Conservation (phyloP, 2,113 vertebrate species). For the Neotragus pygmaeus region DNA sequence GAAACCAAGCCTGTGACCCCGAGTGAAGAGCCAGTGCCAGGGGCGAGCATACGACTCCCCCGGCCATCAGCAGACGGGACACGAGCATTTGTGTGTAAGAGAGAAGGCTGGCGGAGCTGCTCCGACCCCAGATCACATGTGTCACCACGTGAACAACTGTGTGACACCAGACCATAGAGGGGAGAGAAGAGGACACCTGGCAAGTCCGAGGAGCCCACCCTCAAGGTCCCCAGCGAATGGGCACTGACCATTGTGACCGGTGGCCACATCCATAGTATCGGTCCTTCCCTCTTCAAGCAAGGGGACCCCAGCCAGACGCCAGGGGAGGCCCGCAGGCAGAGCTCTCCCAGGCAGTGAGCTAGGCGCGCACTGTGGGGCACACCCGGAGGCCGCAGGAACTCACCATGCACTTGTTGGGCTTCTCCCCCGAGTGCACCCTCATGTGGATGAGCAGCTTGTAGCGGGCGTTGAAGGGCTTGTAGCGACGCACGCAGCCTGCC, state of each 20-base stretch:
- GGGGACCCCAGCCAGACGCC: background rate
- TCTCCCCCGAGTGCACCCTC: conserved; percentile 99
- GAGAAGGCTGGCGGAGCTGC: background rate
- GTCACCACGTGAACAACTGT: background rate
- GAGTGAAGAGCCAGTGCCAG: background rate
- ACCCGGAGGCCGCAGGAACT: conserved; percentile 70
- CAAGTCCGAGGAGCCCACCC: background rate
- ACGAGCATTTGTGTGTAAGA: background rate
- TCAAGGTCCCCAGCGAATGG: background rate
- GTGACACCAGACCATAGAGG: background rate
- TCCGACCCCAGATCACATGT: background rate
- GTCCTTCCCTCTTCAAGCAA: background rate
- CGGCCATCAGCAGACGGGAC: background rate
- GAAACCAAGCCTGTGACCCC: background rate
- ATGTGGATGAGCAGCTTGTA: conserved; percentile 99
- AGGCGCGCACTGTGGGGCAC: too few relatives aligned
- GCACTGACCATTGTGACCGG: background rate
- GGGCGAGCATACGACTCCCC: fast-evolving
- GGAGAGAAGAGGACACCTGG: background rate
- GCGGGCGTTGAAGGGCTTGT: conserved; percentile 98
- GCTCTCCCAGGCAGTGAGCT: background rate
- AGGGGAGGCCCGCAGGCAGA: background rate
- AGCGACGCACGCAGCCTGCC: conserved; percentile 96
- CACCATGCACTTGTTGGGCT: conserved; percentile 99
- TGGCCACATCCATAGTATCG: background rate